Evolutionary conservation across 2,113 vertebrate species (phyloP).

Genomic region (Oxyruncus cristatus): DNA sequence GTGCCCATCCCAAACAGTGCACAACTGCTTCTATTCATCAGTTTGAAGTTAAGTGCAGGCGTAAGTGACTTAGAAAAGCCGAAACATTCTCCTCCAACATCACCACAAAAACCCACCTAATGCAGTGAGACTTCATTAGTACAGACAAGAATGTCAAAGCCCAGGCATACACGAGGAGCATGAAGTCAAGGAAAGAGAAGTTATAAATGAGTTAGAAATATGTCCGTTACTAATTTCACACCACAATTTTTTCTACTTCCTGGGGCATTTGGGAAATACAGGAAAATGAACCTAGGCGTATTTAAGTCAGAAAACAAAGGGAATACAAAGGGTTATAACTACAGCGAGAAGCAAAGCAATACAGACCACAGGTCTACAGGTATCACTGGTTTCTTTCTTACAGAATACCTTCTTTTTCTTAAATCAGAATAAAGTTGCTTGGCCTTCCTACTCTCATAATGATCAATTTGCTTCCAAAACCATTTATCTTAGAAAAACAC

Average conservation of each 20-base stretch:
- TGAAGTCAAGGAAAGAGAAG: neutral
- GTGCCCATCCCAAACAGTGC: neutral
- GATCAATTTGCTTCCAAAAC: neutral
- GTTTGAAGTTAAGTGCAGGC: neutral
- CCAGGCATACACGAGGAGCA: neutral
- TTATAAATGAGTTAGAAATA: neutral
- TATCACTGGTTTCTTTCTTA: neutral
- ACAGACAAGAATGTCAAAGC: neutral
- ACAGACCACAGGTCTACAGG: neutral
- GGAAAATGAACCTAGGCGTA: neutral
- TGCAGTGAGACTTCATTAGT: neutral
- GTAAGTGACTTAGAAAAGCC: neutral
- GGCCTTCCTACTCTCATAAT: neutral
- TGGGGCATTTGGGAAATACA: neutral
- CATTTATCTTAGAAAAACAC: slow-evolving; percentile 52
- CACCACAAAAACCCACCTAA: neutral
- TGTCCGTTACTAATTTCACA: neutral
- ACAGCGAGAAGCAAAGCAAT: neutral
- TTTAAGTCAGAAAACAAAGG: neutral
- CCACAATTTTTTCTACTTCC: neutral
- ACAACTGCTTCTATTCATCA: neutral
- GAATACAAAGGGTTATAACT: neutral
- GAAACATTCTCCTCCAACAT: neutral
- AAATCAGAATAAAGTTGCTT: neutral
- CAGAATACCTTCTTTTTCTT: neutral